Percentiles rank a stretch among this genome's conserved stretches.
phyloP scores from a whole-genome alignment of 2,113 vertebrate genomes.

The Circaetus cinerascens region DNA sequence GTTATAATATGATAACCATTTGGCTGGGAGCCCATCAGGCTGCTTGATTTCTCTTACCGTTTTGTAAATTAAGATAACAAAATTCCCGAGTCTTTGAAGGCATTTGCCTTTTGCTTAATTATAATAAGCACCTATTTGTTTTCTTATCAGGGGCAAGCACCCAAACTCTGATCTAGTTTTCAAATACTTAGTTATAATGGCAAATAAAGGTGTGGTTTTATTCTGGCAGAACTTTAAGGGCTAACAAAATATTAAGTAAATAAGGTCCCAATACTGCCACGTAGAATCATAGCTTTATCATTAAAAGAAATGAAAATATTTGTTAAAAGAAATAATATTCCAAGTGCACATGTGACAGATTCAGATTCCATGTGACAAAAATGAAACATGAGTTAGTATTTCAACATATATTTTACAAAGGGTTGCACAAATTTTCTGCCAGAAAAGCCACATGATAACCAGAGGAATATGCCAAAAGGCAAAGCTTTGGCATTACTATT shows the following conservation, averaged over 20 bases:
- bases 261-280: neutral
- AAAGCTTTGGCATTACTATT: neutral
- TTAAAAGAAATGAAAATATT: neutral
- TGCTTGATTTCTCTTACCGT: neutral
- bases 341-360: neutral
- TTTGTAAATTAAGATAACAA: conserved; percentile 33
- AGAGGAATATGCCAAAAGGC: neutral
- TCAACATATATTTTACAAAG: neutral
- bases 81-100: neutral
- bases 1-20: conserved; percentile 14
- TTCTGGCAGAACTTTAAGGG: neutral
- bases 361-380: neutral
- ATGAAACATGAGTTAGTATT: neutral
- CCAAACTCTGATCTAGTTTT: conserved; percentile 34
- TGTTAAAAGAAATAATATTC: conserved; percentile 1
- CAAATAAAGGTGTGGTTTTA: neutral
- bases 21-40: conserved; percentile 11
- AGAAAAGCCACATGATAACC: neutral
- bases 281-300: neutral
- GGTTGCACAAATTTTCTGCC: neutral
- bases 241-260: neutral
- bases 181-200: neutral
- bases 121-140: conserved; percentile 19
- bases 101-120: conserved; percentile 28
- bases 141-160: conserved; percentile 26